Percentiles rank a stretch among this genome's conserved stretches.
Evolutionary conservation across 2,113 vertebrate genomes (phyloP).

Genomic region (Anarhynchus alexandrinus): DNA sequence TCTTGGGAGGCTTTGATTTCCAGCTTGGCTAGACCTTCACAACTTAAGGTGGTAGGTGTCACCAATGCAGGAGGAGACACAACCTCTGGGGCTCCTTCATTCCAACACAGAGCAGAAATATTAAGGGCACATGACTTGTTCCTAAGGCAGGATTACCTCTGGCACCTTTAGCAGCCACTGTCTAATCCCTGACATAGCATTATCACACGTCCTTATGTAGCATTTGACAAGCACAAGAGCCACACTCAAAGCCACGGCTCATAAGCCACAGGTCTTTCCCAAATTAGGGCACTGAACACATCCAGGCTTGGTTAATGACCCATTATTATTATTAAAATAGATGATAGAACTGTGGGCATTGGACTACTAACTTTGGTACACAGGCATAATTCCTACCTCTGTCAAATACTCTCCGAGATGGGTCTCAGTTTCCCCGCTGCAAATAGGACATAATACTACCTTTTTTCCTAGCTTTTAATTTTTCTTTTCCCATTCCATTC

Average conservation of each 20-base stretch:
- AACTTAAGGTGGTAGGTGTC: background rate
- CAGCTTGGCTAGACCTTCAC: background rate
- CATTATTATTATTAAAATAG: background rate
- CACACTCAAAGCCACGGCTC: background rate
- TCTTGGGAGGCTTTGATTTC: background rate
- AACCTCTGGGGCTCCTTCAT: background rate
- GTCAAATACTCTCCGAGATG: background rate
- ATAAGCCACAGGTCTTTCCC: background rate
- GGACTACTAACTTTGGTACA: background rate
- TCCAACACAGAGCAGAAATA: rapidly evolving
- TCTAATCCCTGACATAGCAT: background rate
- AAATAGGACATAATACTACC: background rate
- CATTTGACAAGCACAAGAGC: background rate
- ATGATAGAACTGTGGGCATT: background rate
- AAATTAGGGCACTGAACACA: background rate
- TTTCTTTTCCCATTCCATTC: background rate
- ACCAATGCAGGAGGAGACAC: background rate
- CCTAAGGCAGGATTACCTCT: background rate
- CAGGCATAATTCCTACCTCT: background rate
- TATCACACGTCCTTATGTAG: background rate
- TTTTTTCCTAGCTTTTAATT: background rate
- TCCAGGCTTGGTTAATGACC: background rate
- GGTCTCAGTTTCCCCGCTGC: background rate
- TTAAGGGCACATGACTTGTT: background rate
- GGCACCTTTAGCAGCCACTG: background rate